Evolutionary conservation across 2,797 vertebrate species (phyloP), one percentile per base, ranked within the genome.

Genomic region (Merluccius polli): DNA sequence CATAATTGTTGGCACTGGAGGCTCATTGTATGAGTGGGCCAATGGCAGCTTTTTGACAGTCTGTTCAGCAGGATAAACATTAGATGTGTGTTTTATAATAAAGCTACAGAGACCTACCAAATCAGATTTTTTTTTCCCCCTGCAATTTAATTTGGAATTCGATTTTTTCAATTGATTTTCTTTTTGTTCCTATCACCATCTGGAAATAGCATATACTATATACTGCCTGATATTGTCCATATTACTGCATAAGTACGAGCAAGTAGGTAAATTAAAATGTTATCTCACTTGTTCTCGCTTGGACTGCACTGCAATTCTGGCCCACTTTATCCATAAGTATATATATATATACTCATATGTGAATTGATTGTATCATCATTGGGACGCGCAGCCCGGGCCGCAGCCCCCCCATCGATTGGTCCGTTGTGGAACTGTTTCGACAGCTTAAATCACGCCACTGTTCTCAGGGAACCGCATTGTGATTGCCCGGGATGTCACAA

Each of bases 401-500:
- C 63, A 75, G 41, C 72, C 79, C 29, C 29, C 71, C 59, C 75
- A 69, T 16, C 59, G 82, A 82, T 77, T 81, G 73, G 82, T 72
- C 72, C 36, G 73, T 82, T 31, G 48, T 80, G 82, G 81, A 83
- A 81, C 72, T 68, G 82, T 80, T 84, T 76, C 83, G 86, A 84
- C 84, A 84, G 79, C 78, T 80, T 81, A 78, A 82, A 86, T 85
- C 73, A 75, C 63, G 71, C 80, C 59, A 76, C 76, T 75, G 80
- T 73, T 73, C 72, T 72, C 68, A 13, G 72, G 79, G 77, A 85
- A 70, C 65, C 63, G 73, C 69, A 44, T 2, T 24, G 79, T 81
- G 77, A 78, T 84, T 81, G 73, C 76, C 71, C 77, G 79, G 83
- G 75, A 71, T 72, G 89, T 86, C 84, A 81, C 70, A 74, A 85